A percentile compares a stretch with the other conserved stretches of the same genome.
phyloP scores from a whole-genome alignment of 1,140 invertebrate species.

The Nasonia longicornis region DNA sequence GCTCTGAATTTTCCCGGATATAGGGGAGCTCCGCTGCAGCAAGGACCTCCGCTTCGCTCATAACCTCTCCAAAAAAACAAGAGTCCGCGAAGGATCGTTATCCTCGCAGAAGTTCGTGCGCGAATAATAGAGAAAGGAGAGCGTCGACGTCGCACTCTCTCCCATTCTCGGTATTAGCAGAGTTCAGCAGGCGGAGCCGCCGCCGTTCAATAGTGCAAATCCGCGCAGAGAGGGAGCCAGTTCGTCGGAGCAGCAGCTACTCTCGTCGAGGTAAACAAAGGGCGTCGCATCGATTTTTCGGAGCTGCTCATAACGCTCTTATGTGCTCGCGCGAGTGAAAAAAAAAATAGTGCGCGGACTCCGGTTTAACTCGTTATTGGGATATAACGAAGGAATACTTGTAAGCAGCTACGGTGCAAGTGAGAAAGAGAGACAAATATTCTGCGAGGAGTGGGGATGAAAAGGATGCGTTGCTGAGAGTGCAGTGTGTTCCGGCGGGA shows the following conservation, averaged over 20 bases:
- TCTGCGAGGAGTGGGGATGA: background rate
- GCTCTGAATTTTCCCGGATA: background rate
- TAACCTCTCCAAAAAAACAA: background rate
- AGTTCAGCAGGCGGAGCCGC: background rate
- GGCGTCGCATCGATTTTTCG: background rate
- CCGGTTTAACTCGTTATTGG: too few relatives aligned
- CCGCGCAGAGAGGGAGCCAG: too few relatives aligned
- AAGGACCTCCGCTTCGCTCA: background rate
- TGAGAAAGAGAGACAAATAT: background rate
- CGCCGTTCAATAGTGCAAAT: background rate
- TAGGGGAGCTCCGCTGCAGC: background rate
- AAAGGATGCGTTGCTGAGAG: background rate
- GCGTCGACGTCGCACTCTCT: background rate
- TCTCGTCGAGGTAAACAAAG: background rate
- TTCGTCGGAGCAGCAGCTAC: too few relatives aligned
- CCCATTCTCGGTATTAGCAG: background rate
- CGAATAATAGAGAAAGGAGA: background rate
- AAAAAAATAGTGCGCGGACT: background rate
- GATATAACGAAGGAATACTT: too few relatives aligned
- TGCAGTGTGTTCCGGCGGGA: background rate
- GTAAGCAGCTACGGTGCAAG: background rate
- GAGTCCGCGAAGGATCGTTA: background rate
- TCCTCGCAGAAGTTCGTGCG: too few relatives aligned
- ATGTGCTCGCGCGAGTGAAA: too few relatives aligned
- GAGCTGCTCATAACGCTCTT: too few relatives aligned